Evolutionary conservation across 2,113 vertebrate species (phyloP), one percentile per base, ranked within the genome.

Genomic region (Protobothrops mucrosquamatus): DNA sequence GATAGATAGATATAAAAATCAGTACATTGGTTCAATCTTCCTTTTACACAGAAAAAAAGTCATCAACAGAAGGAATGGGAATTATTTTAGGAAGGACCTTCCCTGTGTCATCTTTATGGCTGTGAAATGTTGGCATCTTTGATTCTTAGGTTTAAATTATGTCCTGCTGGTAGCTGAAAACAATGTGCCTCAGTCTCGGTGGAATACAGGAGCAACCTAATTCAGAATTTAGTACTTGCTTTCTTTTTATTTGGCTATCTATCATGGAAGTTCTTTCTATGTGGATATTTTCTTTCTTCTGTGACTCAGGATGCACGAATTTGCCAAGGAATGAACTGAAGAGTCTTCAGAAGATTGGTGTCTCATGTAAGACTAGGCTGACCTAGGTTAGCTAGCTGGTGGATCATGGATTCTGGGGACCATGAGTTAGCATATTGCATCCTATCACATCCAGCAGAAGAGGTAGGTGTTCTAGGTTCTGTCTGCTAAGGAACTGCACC

Each of bases 91-190:
- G 59, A 54, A 90, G 89, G 46, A 0, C 74, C 88, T 93, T 90
- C 56, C 39, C 46, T 24, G 26, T 54, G 12, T 61, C 89, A 61
- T 87, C 92, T 93, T 89, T 43, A 43, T 81, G 89, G 81, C 74
- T 57, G 39, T 90, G 89, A 93, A 93, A 87, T 90, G 74, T 81
- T 90, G 92, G 87, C 92, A 93, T 89, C 89, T 93, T 93, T 90
- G 92, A 93, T 93, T 90, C 89, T 90, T 48, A 54, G 92, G 55
- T 57, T 87, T 93, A 90, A 93, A 93, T 93, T 93, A 93, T 93
- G 54, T 90, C 89, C 61, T 51, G 48, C 46, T 43, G 89, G 88
- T 86, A 89, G 43, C 92, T 93, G 88, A 61, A 93, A 93, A 93
- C 46, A 34, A 81, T 56, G 59, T 43, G 92, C 74, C 61, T 54